Evolutionary conservation across 2,888 invertebrate species (phyloP), one percentile per base, ranked within the genome.

Genomic region (Campopleginae sp.): DNA sequence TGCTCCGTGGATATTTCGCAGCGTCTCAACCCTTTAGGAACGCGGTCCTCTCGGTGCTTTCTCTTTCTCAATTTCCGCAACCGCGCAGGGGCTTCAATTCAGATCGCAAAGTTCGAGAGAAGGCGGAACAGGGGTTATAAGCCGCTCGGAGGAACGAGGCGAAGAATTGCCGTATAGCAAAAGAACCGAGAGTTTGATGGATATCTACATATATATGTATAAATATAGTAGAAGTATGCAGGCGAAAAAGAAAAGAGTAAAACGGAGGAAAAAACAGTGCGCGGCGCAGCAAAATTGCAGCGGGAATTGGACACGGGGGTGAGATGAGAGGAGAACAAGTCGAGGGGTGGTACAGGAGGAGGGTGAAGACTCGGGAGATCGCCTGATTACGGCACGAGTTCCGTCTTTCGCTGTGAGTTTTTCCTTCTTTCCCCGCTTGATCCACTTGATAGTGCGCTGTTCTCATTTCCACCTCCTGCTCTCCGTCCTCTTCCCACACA

Each of bases 301-400:
- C 80, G 77, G 77, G 86, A 80, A 58, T 85, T 54, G 58, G 68
- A 54, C 77, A 75, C 65, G 77, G 58, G 63, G 80, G 58, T 46
- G 68, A 80, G 86, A 82, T 75, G 86, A 46, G 74, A 81, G 80
- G 78, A 79, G 71, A 88, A 87, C 87, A 89, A 89, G 87, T 86
- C 44, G 48, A 48, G 46, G 80, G 63, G 77, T 65, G 74, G 68
- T 19, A 58, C 58, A 58, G 58, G 27, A 71, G 33, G 63, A 68
- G 68, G 80, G 89, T 86, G 83, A 89, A 88, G 86, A 88, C 86
- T 90, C 86, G 86, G 86, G 87, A 87, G 91, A 91, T 91, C 89
- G 88, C 89, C 90, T 92, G 92, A 93, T 93, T 93, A 91, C 91
- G 91, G 75, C 76, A 89, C 89, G 88, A 90, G 89, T 91, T 91